Evolutionary conservation across 1,140 invertebrate genomes (phyloP).

Genomic region (Acromyrmex heyeri): DNA sequence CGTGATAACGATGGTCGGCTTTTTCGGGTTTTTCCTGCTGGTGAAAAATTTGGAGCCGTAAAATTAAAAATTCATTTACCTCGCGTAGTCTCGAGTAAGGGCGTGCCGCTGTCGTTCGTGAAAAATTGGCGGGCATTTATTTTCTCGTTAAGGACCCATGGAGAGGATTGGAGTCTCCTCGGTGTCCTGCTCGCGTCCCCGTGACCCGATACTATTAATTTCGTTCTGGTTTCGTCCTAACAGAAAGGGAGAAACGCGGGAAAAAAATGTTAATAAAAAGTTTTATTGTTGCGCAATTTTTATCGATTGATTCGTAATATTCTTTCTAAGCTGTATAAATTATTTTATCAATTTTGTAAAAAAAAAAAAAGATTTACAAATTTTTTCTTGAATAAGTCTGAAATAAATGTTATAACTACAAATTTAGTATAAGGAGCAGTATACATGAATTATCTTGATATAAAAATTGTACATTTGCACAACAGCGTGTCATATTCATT

Average conservation of each 20-base stretch:
- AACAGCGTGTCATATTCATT: background rate
- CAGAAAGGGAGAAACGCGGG: background rate
- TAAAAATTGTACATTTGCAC: slow-evolving; percentile 24
- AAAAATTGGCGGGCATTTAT: slow-evolving; percentile 78
- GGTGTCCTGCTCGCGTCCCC: slow-evolving; percentile 61
- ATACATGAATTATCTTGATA: slow-evolving; percentile 13
- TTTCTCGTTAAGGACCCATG: slow-evolving; percentile 75
- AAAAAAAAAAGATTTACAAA: background rate
- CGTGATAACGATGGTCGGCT: slow-evolving; percentile 58
- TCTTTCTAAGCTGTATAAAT: background rate
- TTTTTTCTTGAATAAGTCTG: background rate
- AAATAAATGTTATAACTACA: background rate
- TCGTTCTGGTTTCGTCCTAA: slow-evolving; percentile 45
- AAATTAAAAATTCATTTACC: slow-evolving; percentile 75
- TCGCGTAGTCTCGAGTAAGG: slow-evolving; percentile 38
- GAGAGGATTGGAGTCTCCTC: slow-evolving; percentile 42
- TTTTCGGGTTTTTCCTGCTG: slow-evolving; percentile 64
- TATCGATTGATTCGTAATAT: background rate
- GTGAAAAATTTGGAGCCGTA: slow-evolving; percentile 65
- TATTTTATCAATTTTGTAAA: background rate
- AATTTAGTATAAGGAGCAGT: background rate
- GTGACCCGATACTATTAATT: slow-evolving; percentile 75
- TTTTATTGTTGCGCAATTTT: slow-evolving; percentile 22
- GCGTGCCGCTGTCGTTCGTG: slow-evolving; percentile 68
- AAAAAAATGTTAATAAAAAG: slow-evolving; percentile 64